Conservation (phyloP, 2,797 vertebrate species). For the Enteromius trimaculatus region DNA sequence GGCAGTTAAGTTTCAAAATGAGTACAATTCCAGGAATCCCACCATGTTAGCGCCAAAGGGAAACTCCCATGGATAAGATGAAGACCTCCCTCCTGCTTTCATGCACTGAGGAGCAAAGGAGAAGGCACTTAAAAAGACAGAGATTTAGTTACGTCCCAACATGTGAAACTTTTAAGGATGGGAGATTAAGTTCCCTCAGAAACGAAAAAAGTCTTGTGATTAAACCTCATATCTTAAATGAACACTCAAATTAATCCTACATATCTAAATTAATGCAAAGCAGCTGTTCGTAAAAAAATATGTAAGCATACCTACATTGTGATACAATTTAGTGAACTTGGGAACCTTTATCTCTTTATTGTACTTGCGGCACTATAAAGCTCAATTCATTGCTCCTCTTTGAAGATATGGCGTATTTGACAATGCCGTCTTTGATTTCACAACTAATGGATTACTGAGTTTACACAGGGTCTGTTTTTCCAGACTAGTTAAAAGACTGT, state of each 20-base stretch:
- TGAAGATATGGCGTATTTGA: conserved; percentile 53
- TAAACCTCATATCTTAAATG: background rate
- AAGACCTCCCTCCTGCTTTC: conserved; percentile 15
- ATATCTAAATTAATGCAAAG: background rate
- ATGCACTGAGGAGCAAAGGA: conserved; percentile 24
- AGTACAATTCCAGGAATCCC: conserved; percentile 52
- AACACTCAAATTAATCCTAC: background rate
- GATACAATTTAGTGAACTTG: conserved; percentile 47
- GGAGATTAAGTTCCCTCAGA: background rate
- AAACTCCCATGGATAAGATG: conserved; percentile 41
- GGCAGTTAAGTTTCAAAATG: conserved; percentile 52
- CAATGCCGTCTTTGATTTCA: conserved; percentile 43
- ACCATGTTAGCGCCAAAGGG: conserved; percentile 31
- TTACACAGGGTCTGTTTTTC: conserved; percentile 33
- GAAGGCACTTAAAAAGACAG: conserved; percentile 13
- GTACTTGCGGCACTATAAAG: conserved; percentile 50
- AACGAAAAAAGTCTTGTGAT: background rate
- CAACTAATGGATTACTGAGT: conserved; percentile 44
- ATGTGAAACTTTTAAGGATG: background rate
- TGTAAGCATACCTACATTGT: background rate
- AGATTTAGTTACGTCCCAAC: conserved; percentile 37
- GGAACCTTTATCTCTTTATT: conserved; percentile 54
- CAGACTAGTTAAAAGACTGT: background rate
- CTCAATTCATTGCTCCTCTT: conserved; percentile 43
- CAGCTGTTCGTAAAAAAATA: conserved; percentile 6